Conservation (phyloP, 1,140 invertebrate genomes). For the Penaeus chinensis region DNA sequence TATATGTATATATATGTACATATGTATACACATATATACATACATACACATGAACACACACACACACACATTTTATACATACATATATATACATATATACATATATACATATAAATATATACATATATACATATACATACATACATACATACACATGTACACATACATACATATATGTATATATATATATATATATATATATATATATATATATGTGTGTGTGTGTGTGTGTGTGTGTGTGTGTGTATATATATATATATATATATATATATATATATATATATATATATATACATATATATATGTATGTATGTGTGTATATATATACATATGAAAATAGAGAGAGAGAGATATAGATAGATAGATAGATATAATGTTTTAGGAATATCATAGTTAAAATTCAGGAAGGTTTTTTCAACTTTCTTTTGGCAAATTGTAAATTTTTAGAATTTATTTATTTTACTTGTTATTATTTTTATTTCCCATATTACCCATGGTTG, state of each 20-base stretch:
- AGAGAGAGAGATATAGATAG: not conserved
- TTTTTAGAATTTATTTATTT: too few relatives aligned
- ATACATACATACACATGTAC: not conserved
- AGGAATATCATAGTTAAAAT: too few relatives aligned
- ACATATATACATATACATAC: not conserved
- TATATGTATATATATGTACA: conserved; percentile 37
- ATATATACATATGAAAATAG: not conserved
- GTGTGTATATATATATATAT: conserved; percentile 13
- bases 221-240: not conserved
- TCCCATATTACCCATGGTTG: too few relatives aligned
- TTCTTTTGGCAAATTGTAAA: too few relatives aligned
- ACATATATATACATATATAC: not conserved
- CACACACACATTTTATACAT: not conserved
- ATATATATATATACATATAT: conserved; percentile 9
- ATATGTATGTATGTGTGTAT: not conserved
- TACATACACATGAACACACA: not conserved
- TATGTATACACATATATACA: conserved; percentile 28
- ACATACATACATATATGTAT: not conserved
- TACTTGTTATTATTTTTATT: too few relatives aligned
- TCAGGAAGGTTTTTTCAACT: too few relatives aligned
- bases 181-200: too few relatives aligned
- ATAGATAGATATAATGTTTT: too few relatives aligned
- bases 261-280: conserved; percentile 12
- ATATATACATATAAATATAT: not conserved
- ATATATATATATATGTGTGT: too few relatives aligned